phyloP scores from a whole-genome alignment of 2,797 vertebrate species.

The Scyliorhinus canicula region DNA sequence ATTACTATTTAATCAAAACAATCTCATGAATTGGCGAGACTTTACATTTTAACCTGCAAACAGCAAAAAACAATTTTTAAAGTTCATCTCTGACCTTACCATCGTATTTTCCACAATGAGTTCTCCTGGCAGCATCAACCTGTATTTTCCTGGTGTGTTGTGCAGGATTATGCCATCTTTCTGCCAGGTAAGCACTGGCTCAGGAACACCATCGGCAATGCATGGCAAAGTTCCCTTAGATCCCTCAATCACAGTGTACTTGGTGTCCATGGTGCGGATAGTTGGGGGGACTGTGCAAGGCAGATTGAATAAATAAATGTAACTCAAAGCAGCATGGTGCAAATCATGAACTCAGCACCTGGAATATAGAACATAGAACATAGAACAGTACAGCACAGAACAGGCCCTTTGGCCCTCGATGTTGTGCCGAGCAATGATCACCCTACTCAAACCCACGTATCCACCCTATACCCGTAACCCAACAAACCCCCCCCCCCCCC shows the following conservation, averaged over 20 bases:
- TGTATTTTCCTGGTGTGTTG: slow-evolving; percentile 64
- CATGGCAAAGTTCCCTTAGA: slow-evolving; percentile 70
- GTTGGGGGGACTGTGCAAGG: slow-evolving; percentile 74
- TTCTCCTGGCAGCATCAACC: slow-evolving; percentile 69
- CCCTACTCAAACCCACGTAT: no score
- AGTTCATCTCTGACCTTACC: slow-evolving; percentile 58
- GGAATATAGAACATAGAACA: no score
- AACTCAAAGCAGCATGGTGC: neutral
- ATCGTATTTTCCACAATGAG: slow-evolving; percentile 72
- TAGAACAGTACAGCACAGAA: no score
- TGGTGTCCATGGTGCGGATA: slow-evolving; percentile 59
- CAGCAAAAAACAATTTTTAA: neutral
- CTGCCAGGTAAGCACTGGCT: slow-evolving; percentile 77
- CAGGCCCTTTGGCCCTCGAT: no score
- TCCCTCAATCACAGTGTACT: slow-evolving; percentile 65
- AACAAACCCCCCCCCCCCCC: no score
- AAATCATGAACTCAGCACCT: neutral
- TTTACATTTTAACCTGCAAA: neutral
- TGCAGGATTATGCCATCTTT: slow-evolving; percentile 60
- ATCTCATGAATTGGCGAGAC: neutral
- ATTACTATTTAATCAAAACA: neutral
- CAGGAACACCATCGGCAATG: slow-evolving; percentile 74
- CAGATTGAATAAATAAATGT: neutral
- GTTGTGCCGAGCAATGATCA: no score
- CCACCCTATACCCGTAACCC: no score